Percentiles rank a stretch among this genome's conserved stretches.
Conservation (phyloP, 2,888 invertebrate genomes). For the Ctenicera cuprea region DNA sequence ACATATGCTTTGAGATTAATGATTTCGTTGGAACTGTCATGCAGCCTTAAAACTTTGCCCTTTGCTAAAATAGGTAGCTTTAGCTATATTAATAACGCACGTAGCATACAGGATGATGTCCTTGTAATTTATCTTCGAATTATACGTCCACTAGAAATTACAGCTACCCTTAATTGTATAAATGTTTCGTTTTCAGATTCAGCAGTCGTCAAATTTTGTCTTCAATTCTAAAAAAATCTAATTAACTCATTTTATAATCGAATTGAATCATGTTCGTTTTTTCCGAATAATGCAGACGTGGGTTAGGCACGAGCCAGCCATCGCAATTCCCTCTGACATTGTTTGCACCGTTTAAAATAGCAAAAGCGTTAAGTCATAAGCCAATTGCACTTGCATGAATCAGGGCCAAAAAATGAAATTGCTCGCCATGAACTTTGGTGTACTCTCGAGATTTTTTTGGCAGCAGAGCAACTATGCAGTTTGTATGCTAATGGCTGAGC, state of each 20-base stretch:
- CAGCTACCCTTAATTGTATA: not conserved
- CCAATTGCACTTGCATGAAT: slow-evolving; percentile 33
- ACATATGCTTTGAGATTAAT: slow-evolving; percentile 25
- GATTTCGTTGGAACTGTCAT: slow-evolving; percentile 28
- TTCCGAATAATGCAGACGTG: no score
- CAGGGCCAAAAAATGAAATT: slow-evolving; percentile 23
- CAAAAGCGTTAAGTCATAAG: slow-evolving; percentile 18
- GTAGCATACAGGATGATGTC: slow-evolving; percentile 12
- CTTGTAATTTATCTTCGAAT: slow-evolving; percentile 5
- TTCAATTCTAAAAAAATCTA: no score
- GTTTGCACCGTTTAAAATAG: slow-evolving; percentile 16
- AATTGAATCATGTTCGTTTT: no score
- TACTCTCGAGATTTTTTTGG: slow-evolving; percentile 14
- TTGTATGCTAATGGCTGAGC: slow-evolving; percentile 31
- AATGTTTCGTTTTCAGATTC: not conserved
- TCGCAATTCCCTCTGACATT: slow-evolving; percentile 1
- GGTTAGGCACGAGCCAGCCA: not conserved
- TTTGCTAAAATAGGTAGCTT: slow-evolving; percentile 22
- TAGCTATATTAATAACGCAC: slow-evolving; percentile 24
- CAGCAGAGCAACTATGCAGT: slow-evolving; percentile 18
- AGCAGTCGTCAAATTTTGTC: no score
- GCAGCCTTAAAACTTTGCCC: slow-evolving; percentile 19
- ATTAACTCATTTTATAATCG: no score
- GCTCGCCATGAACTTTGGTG: slow-evolving; percentile 15
- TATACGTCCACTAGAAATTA: not conserved